Base-by-base conservation (phyloP, 2,888 invertebrate genomes). In the Athetis lepigone region DNA sequence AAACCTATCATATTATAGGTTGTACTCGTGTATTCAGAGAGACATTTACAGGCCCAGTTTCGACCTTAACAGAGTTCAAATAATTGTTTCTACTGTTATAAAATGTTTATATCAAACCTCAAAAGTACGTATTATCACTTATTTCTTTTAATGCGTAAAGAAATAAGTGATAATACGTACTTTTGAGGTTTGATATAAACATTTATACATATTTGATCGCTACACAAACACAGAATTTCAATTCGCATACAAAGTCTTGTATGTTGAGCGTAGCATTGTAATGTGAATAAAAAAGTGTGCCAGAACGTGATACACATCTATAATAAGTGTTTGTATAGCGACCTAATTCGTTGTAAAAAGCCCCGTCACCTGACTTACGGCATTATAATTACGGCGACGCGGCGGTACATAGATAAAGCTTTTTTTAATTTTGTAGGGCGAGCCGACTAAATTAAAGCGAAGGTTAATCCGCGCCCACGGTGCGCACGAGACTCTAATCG, bases 391-490 rank as follows among this genome's bases (percentile, higher is more conserved):
- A 92, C 80, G 81, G 83, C 75, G 83, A 85, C 82, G 83, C 75
- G 83, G 85, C 82, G 81, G 81, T 82, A 78, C 69, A 67, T 72
- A 91, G 91, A 92, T 92, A 92, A 90, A 88, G 85, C 69, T 75
- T 78, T 80, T 79, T 87, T 83, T 85, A 83, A 85, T 87, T 81
- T 80, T 79, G 75, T 78, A 66, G 83, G 75, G 79, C 81, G 63
- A 74, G 71, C 71, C 72, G 58, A 45, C 76, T 73, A 74, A 71
- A 77, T 82, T 82, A 81, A 16, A 78, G 56, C 51, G 86, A 85
- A 88, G 85, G 86, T 88, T 89, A 90, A 91, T 89, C 89, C 88
- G 73, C 90, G 85, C 93, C 93, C 88, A 93, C 92, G 88, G 88
- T 76, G 84, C 80, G 84, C 83, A 80, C 85, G 76, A 71, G 85